phyloP scores from a whole-genome alignment of 1,140 invertebrate genomes.

The Papilio dardanus region DNA sequence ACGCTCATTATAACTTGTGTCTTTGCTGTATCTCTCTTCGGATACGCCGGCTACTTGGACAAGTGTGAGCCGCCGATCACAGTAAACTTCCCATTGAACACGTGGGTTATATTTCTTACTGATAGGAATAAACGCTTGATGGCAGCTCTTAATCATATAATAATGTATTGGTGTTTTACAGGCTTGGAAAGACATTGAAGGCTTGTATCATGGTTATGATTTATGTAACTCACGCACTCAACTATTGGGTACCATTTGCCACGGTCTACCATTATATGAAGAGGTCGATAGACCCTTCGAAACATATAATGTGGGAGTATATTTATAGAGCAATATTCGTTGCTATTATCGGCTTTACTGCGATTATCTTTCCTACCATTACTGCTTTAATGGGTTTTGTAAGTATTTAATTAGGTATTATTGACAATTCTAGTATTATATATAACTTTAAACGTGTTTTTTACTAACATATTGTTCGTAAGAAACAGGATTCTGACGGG shows the following conservation, averaged over 20 bases:
- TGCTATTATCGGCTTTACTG: conserved; percentile 48
- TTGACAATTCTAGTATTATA: no score
- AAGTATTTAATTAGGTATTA: no score
- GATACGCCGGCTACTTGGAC: conserved; percentile 59
- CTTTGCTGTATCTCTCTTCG: conserved; percentile 58
- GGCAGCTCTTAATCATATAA: not conserved
- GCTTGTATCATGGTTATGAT: conserved; percentile 63
- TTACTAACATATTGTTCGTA: no score
- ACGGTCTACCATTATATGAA: conserved; percentile 64
- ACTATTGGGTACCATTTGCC: conserved; percentile 71
- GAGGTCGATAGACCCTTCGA: conserved; percentile 39
- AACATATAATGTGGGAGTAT: conserved; percentile 55
- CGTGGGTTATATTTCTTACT: conserved; percentile 53
- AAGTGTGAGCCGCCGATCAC: conserved; percentile 61
- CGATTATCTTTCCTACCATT: conserved; percentile 65
- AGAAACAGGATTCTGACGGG: no score
- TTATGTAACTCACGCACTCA: conserved; percentile 65
- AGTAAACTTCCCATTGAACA: conserved; percentile 63
- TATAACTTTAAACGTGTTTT: no score
- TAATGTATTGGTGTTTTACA: conserved; percentile 43
- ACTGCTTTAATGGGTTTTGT: conserved; percentile 70
- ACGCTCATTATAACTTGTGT: conserved; percentile 44
- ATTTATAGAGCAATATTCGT: conserved; percentile 60
- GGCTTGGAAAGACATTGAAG: conserved; percentile 60
- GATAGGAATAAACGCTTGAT: not conserved